Base-by-base conservation (phyloP, 2,113 vertebrate genomes). In the Microtus richardsoni region DNA sequence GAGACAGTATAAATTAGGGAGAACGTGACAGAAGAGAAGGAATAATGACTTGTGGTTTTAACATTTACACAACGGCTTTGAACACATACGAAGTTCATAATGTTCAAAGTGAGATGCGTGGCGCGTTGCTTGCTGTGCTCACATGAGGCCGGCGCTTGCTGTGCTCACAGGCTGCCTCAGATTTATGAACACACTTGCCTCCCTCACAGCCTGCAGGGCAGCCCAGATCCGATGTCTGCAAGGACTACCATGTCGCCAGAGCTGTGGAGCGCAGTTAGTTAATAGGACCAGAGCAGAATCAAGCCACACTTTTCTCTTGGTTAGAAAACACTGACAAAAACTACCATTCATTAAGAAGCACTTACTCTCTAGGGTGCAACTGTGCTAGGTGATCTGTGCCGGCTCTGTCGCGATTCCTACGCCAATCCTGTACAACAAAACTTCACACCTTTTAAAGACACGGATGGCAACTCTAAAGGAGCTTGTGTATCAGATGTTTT, bases 1-100 rank as follows among this genome's bases (percentile, higher is more conserved):
- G 97, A 98, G 98, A 98, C 98, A 98, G 73, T 97, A 77, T 87
- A 98, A 98, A 98, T 98, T 97, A 98, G 86, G 96, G 94, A 97
- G 91, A 97, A 85, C 84, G 95, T 97, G 97, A 97, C 79, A 97
- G 94, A 96, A 96, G 97, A 98, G 92, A 98, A 97, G 97, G 95
- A 97, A 98, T 98, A 98, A 97, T 97, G 97, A 92, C 97, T 97
- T 97, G 95, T 93, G 97, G 96, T 97, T 94, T 97, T 96, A 98
- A 98, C 94, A 98, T 91, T 98, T 97, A 97, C 77, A 96, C 93
- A 98, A 97, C 60, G n/a, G 44, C 88, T 88, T 47, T 80, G 97
- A 98, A 96, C n/a, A 33, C 91, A 96, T 95, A 28, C 95, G 85
- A 96, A 96, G 95, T 91, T 73, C 82, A 89, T 89, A 73, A 91